These are phyloP conservation scores for Caerostris extrusa DNA, from an alignment of 1,140 invertebrate species.

Conservation along the genomic window DNA sequence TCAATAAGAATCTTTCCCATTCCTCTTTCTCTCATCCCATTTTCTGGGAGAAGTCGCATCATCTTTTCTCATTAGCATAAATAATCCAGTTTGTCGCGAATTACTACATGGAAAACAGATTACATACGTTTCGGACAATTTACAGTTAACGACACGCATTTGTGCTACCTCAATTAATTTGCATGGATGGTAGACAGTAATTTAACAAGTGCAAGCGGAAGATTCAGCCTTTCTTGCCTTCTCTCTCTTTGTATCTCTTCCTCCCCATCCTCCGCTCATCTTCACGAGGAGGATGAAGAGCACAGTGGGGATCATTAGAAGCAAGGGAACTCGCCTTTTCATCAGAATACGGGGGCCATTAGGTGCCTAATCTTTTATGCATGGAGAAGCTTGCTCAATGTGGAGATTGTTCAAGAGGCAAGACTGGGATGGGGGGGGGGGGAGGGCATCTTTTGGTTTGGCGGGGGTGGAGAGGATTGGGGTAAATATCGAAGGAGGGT, in stretches of 20 bases:
- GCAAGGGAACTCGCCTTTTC: conserved; percentile 71
- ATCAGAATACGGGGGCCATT: conserved; percentile 73
- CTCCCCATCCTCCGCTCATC: conserved; percentile 5
- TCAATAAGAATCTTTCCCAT: conserved; percentile 17
- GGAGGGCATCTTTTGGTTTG: not conserved
- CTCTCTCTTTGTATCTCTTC: conserved; percentile 51
- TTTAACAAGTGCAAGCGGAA: conserved; percentile 74
- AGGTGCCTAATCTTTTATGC: conserved; percentile 77
- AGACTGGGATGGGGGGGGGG: not conserved
- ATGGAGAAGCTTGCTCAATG: conserved; percentile 72
- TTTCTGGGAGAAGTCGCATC: conserved; percentile 29
- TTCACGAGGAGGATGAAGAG: conserved; percentile 68
- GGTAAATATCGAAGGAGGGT: not conserved
- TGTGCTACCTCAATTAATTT: conserved; percentile 77
- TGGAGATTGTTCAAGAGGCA: conserved; percentile 68
- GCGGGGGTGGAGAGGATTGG: not conserved
- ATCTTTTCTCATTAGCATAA: conserved; percentile 75
- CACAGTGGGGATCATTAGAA: conserved; percentile 75
- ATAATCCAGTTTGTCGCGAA: conserved; percentile 77
- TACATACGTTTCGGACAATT: conserved; percentile 77
- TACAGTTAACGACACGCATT: conserved; percentile 77
- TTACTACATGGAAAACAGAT: conserved; percentile 77
- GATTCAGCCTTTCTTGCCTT: conserved; percentile 14
- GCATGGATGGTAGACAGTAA: conserved; percentile 74
- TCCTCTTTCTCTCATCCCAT: conserved; percentile 4